Percentiles rank a stretch among this genome's conserved stretches.
These are phyloP conservation scores for Carassius gibelio DNA, from an alignment of 2,113 vertebrate genomes.

Conservation along the genomic window DNA sequence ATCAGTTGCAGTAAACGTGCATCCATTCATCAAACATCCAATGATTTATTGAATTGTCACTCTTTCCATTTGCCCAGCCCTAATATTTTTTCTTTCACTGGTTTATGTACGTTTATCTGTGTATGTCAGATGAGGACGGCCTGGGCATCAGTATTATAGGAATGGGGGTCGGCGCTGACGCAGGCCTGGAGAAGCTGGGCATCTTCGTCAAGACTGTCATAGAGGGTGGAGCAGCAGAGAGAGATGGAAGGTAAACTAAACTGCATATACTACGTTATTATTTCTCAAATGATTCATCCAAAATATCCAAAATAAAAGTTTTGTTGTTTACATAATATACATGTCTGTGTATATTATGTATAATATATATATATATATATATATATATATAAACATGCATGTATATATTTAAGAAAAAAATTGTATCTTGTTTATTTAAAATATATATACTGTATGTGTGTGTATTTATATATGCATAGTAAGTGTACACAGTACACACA, in stretches of 20 bases:
- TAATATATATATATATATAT: too few species aligned
- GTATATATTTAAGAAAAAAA: too few species aligned
- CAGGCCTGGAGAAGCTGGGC: slow-evolving; percentile 94
- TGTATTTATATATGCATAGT: too few species aligned
- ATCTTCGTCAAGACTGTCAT: slow-evolving; percentile 99
- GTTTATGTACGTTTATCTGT: background rate
- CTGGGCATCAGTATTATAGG: slow-evolving; percentile 98
- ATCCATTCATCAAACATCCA: background rate
- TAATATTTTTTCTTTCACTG: slow-evolving; percentile 17
- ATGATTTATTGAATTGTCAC: slow-evolving; percentile 13
- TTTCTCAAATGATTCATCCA: too few species aligned
- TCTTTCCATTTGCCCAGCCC: background rate
- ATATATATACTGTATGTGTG: too few species aligned
- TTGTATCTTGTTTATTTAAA: too few species aligned
- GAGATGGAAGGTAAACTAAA: slow-evolving; percentile 86
- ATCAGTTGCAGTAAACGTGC: background rate
- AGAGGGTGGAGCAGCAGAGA: slow-evolving; percentile 91
- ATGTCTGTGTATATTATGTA: too few species aligned
- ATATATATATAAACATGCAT: too few species aligned
- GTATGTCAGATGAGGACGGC: slow-evolving; percentile 88
- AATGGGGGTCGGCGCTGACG: slow-evolving; percentile 98
- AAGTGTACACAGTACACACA: too few species aligned
- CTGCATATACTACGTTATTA: background rate
- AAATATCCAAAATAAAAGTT: too few species aligned
- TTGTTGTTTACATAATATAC: too few species aligned